Conservation (phyloP, 92 coral and sea anemone species). For the Zoanthus sansibaricus region DNA sequence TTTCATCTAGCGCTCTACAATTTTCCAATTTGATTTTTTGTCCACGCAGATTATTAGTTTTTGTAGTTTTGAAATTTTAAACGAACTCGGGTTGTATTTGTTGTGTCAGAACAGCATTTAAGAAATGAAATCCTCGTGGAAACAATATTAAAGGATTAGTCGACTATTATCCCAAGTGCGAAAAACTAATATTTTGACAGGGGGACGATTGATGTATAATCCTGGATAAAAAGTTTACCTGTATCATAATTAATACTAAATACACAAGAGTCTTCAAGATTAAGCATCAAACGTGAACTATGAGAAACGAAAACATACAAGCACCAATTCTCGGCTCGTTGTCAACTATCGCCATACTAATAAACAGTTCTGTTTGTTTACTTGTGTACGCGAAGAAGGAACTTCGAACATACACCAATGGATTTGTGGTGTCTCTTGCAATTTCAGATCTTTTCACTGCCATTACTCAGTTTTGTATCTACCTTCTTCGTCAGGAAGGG, state of each 20-base stretch:
- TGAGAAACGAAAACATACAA: constrained; percentile 7
- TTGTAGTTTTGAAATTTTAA: background rate
- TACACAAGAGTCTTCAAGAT: background rate
- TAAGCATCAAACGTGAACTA: background rate
- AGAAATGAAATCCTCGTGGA: too few species aligned
- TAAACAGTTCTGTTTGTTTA: constrained; percentile 38
- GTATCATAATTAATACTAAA: background rate
- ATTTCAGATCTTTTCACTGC: constrained; percentile 44
- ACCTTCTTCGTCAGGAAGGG: constrained; percentile 25
- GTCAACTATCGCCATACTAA: constrained; percentile 8
- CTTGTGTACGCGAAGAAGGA: constrained; percentile 14
- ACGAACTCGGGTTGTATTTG: background rate
- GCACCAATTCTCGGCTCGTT: constrained; percentile 11
- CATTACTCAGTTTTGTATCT: constrained; percentile 29
- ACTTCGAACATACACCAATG: constrained; percentile 40
- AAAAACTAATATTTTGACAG: background rate
- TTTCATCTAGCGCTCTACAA: background rate
- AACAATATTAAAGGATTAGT: background rate
- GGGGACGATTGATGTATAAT: background rate
- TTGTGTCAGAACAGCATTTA: background rate
- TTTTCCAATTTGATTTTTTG: background rate
- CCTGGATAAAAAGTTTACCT: background rate
- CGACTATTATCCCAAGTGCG: background rate
- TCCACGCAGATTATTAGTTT: background rate
- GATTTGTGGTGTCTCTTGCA: constrained; percentile 44